phyloP scores from a whole-genome alignment of 2,888 invertebrate species.

The Lasioglossum morio region DNA sequence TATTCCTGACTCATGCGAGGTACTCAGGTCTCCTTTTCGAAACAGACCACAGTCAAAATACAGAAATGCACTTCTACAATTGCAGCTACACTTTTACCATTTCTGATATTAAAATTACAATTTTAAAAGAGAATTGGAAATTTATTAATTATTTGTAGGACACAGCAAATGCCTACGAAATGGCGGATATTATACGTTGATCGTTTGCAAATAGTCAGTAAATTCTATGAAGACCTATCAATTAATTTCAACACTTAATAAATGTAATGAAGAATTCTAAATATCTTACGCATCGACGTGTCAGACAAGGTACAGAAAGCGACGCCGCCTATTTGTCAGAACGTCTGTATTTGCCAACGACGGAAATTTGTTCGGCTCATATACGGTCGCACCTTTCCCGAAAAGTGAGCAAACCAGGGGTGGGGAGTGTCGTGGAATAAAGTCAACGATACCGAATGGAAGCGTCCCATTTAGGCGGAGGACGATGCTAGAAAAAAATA shows the following conservation, averaged over 20 bases:
- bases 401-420: not conserved
- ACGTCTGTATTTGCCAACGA: conserved; percentile 20
- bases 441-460: conserved; percentile 53
- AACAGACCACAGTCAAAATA: not conserved
- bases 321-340: not conserved
- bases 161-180: not conserved
- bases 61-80: not conserved
- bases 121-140: not conserved
- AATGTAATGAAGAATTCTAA: not conserved
- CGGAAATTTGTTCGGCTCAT: not conserved
- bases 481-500: conserved; percentile 4
- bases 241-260: not conserved
- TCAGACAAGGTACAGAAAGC: not conserved
- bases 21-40: not conserved
- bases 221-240: not conserved
- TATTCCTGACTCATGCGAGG: conserved; percentile 4
- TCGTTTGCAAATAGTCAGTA: too few relatives aligned
- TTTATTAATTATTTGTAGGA: not conserved
- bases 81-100: not conserved
- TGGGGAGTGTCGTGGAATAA: conserved; percentile 10
- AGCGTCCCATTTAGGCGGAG: conserved; percentile 26
- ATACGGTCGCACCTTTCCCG: not conserved
- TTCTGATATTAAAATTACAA: not conserved
- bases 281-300: not conserved
- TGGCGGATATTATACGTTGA: too few relatives aligned